phyloP scores from a whole-genome alignment of 1,140 invertebrate species.

The Tetragonula clypearis region DNA sequence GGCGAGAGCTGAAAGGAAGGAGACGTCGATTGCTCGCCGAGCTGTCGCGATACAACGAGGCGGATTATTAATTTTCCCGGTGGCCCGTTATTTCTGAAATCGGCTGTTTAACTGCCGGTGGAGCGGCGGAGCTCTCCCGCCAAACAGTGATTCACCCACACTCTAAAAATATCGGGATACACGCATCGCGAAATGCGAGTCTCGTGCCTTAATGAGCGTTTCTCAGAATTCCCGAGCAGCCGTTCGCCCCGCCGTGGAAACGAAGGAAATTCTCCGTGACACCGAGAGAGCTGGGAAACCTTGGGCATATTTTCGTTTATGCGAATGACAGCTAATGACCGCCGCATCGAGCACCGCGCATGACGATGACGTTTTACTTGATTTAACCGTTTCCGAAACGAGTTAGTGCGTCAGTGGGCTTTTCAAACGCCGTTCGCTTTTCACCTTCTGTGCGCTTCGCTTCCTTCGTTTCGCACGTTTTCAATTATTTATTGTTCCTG shows the following conservation, averaged over 20 bases:
- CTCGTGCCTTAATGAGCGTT: conserved; percentile 55
- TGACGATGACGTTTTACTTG: background rate
- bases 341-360: background rate
- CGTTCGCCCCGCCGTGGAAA: conserved; percentile 12
- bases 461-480: too few relatives aligned
- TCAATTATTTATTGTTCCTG: too few relatives aligned
- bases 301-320: conserved; percentile 1
- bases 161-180: conserved; percentile 79
- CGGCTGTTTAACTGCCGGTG: conserved; percentile 74
- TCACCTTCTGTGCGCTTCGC: too few relatives aligned
- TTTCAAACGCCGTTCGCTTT: background rate
- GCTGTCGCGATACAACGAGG: conserved; percentile 9
- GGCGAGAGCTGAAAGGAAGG: background rate
- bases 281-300: background rate
- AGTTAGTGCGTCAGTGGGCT: background rate
- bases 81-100: conserved; percentile 79
- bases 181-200: conserved; percentile 61
- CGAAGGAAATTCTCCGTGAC: conserved; percentile 13
- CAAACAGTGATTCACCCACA: conserved; percentile 80
- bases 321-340: conserved; percentile 19
- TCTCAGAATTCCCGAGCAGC: conserved; percentile 30
- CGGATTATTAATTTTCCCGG: conserved; percentile 74
- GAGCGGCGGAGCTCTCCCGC: conserved; percentile 57
- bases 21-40: background rate
- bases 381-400: background rate